A percentile compares a stretch with the other conserved stretches of the same genome.
phyloP scores from a whole-genome alignment of 2,888 invertebrate genomes.

The Amaurobius ferox region DNA sequence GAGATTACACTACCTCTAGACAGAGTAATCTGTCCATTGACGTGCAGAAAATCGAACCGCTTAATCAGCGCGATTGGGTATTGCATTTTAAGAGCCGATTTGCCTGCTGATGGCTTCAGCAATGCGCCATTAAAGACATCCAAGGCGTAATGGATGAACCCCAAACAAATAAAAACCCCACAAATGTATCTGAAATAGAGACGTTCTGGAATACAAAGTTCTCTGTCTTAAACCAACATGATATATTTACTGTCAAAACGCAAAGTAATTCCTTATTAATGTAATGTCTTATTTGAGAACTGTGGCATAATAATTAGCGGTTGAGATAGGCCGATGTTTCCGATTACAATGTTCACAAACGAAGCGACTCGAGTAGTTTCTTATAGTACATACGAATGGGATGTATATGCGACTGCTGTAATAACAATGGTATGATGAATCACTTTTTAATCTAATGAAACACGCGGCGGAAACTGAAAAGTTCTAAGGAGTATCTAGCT shows the following conservation, averaged over 20 bases:
- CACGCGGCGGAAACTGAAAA: too few species aligned
- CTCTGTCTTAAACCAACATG: neutral
- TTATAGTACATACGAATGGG: too few species aligned
- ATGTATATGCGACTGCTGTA: too few species aligned
- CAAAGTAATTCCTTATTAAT: constrained; percentile 8
- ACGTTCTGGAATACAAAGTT: neutral
- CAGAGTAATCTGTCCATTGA: too few species aligned
- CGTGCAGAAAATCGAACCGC: too few species aligned
- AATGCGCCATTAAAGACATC: constrained; percentile 20
- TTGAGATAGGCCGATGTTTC: neutral
- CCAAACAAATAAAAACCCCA: neutral
- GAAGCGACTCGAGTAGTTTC: too few species aligned
- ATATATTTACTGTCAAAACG: constrained; percentile 19
- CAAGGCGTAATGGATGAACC: constrained; percentile 11
- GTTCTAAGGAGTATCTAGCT: too few species aligned
- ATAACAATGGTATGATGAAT: too few species aligned
- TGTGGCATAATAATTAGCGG: constrained; percentile 19
- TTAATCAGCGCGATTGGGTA: too few species aligned
- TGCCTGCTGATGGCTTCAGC: neutral
- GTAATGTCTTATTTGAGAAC: constrained; percentile 26
- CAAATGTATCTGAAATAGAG: neutral
- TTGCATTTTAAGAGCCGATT: neutral
- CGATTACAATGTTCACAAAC: too few species aligned
- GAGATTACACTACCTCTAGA: too few species aligned
- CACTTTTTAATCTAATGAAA: too few species aligned